These are phyloP conservation scores for Sphyrna mokarran DNA, from an alignment of 2,113 vertebrate genomes.

Conservation along the genomic window DNA sequence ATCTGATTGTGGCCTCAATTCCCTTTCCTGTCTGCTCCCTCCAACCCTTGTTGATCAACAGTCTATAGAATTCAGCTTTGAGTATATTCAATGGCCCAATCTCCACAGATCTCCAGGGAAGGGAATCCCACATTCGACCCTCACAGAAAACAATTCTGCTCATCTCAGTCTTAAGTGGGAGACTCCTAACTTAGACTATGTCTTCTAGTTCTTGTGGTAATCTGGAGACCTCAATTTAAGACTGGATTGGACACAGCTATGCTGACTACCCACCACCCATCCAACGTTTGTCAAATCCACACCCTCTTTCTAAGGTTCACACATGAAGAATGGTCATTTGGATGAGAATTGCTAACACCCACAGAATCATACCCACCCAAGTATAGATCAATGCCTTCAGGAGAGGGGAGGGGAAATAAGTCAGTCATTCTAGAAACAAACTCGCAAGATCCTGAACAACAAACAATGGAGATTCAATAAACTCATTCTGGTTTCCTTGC, in stretches of 20 bases:
- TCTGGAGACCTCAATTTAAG: not conserved
- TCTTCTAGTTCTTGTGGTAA: not conserved
- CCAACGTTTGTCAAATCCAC: not conserved
- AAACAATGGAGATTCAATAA: not conserved
- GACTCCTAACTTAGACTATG: too few relatives aligned
- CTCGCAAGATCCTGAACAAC: not conserved
- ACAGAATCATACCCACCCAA: not conserved
- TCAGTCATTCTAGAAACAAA: not conserved
- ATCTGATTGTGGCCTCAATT: too few relatives aligned
- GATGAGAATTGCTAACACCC: not conserved
- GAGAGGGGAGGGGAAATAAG: not conserved
- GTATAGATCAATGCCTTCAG: not conserved
- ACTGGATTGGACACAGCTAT: not conserved
- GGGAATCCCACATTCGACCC: too few relatives aligned
- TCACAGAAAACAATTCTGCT: too few relatives aligned
- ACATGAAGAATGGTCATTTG: not conserved
- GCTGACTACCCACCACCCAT: not conserved
- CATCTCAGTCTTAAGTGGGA: too few relatives aligned
- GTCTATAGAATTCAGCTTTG: too few relatives aligned
- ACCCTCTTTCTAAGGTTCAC: not conserved
- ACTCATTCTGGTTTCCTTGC: not conserved
- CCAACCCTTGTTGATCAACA: too few relatives aligned
- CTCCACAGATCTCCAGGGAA: too few relatives aligned
- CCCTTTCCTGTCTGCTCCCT: too few relatives aligned
- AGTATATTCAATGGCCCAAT: too few relatives aligned